Base-by-base conservation (phyloP, 1,140 invertebrate species). In the Anastatus disparis region DNA sequence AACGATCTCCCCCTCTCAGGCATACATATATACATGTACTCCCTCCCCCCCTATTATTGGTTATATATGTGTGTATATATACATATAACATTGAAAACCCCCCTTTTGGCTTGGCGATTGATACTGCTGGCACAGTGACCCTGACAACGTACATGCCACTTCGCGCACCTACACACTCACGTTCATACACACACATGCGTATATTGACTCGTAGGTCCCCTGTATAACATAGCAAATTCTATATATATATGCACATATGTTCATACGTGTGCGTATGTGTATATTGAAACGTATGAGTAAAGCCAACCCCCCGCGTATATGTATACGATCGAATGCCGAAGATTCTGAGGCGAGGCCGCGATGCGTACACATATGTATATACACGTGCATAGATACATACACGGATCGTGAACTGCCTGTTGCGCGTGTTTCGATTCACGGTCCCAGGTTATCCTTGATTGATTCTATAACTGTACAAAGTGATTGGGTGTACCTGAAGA, bases 331-430 rank as follows among this genome's bases (percentile, higher is more conserved):
- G 78, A 78, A 82, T 83, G 74, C 79, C 80, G 72, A 83, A 81
- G 79, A 82, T 82, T 83, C 80, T 81, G 79, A 81, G 81, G 81
- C 78, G 76, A 75, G 74, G 79, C 81, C 74, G 78, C 73, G 66
- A 64, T 71, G 71, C 71, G 71, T 73, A 67, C 73, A 67, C 70
- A 61, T 20, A 8, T 20, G n/a, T n/a, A n/a, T n/a, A n/a, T n/a
- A n/a, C n/a, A n/a, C n/a, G n/a, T n/a, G n/a, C n/a, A n/a, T n/a
- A n/a, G n/a, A n/a, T n/a, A n/a, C n/a, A n/a, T n/a, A n/a, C n/a
- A n/a, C n/a, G n/a, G n/a, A n/a, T n/a, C 67, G 62, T 56, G 66
- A 73, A 68, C 56, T 31, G 81, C 81, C 81, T 83, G 81, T 82
- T 83, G 80, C 81, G 73, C 73, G 22, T 56, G 35, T 55, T 69